A percentile compares a stretch with the other conserved stretches of the same genome.
Evolutionary conservation across 1,140 invertebrate genomes (phyloP).

Genomic region (Ladona fulva): DNA sequence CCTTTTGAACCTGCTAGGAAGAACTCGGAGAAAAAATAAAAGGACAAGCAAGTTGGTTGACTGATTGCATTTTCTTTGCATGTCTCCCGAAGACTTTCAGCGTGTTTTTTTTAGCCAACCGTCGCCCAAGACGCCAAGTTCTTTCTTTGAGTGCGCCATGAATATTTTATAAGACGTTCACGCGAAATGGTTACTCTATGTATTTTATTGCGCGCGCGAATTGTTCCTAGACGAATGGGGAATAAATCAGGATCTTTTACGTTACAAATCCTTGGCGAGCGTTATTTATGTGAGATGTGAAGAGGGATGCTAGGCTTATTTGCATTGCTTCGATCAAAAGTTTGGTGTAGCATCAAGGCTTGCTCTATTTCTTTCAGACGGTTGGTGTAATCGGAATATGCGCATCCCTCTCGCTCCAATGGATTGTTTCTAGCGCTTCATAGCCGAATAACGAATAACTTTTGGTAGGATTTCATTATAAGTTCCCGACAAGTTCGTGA

Average conservation of each 20-base stretch:
- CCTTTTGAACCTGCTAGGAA: neutral
- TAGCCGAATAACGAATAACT: too few relatives aligned
- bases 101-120: neutral
- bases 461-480: too few relatives aligned
- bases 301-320: neutral
- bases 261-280: neutral
- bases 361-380: too few relatives aligned
- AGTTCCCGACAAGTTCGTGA: too few relatives aligned
- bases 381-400: too few relatives aligned
- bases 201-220: neutral
- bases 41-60: neutral
- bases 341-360: too few relatives aligned
- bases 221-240: neutral
- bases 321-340: too few relatives aligned
- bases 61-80: neutral
- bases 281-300: neutral
- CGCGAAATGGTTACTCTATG: neutral
- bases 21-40: neutral
- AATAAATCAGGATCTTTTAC: neutral
- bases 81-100: neutral
- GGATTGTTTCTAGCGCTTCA: too few relatives aligned
- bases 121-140: neutral
- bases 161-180: neutral
- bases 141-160: neutral
- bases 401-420: too few relatives aligned